These are phyloP conservation scores for Clitarchus hookeri DNA, from an alignment of 2,888 invertebrate species.

Conservation along the genomic window DNA sequence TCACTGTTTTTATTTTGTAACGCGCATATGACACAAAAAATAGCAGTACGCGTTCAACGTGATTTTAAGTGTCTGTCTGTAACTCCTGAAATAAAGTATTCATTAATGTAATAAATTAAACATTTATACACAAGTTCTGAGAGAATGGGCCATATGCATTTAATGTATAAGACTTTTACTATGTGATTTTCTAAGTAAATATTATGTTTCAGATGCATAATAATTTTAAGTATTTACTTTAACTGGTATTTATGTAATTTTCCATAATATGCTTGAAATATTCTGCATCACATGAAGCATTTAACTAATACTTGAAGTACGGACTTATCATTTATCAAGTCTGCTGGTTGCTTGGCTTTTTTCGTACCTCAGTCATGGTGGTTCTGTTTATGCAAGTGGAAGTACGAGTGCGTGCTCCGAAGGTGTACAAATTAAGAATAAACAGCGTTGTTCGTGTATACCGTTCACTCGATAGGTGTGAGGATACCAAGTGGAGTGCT, in stretches of 20 bases:
- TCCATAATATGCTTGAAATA: background rate
- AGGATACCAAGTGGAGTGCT: background rate
- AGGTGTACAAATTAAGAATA: background rate
- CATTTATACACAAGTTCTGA: too few relatives aligned
- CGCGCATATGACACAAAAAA: too few relatives aligned
- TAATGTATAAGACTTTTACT: background rate
- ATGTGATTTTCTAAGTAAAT: background rate
- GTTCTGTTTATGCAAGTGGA: background rate
- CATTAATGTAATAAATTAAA: too few relatives aligned
- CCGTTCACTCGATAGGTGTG: background rate
- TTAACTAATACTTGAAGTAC: too few relatives aligned
- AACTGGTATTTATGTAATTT: background rate
- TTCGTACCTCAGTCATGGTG: background rate
- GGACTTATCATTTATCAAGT: background rate
- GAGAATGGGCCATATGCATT: background rate
- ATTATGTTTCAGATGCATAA: slow-evolving; percentile 10
- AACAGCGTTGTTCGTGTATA: background rate
- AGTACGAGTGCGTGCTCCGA: background rate
- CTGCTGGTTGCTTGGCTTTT: background rate
- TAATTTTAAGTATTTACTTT: background rate
- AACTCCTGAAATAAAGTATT: too few relatives aligned
- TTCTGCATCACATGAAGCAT: too few relatives aligned
- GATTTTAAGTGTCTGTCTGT: too few relatives aligned
- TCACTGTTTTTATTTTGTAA: too few relatives aligned
- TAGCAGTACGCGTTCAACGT: too few relatives aligned